Base-by-base conservation (phyloP, 1,140 invertebrate species). In the Pseudomyrmex pallidus region DNA sequence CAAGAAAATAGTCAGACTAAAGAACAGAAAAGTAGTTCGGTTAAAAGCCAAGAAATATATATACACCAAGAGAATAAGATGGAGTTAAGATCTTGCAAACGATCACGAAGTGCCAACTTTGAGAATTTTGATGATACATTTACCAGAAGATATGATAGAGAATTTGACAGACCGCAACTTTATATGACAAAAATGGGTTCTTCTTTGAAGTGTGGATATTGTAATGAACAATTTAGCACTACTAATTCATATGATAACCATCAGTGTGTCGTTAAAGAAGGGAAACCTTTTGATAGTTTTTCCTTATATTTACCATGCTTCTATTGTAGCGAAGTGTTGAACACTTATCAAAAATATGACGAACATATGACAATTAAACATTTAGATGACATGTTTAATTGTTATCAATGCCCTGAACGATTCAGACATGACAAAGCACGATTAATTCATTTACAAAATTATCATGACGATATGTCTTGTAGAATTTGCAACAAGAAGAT, bases 171-270 rank as follows among this genome's bases (percentile, higher is more conserved):
- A 35, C 35, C 35, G 35, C 35, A 35, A 35, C 35, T 35, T 35
- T 35, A 35, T 35, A 35, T 35, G 35, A 35, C 35, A 7, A 35
- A 35, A 35, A 35, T 35, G 1, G 35, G 35, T 22, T 12, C 85
- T 2, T 68, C 89, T 9, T 56, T 91, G 0, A 84, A 74, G 2
- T 93, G 93, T 22, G 88, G 82, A 7, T 93, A 92, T 46, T 93
- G 93, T 62, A 76, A 86, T 9, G 73, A 76, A 12, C 76, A 20
- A 4, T 92, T 91, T 17, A 35, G 59, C 7, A 82, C 62, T 35
- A 83, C 82, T 9, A 68, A 50, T 13, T 61, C 59, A 3, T 92
- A 89, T 17, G 54, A 87, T 2, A 78, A 82, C 7, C 93, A 93
- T 64, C 48, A 84, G 0, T 93, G 93, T 68, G 52, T 62, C 2